Conservation (phyloP, 2,113 vertebrate genomes). For the Ovis canadensis region DNA sequence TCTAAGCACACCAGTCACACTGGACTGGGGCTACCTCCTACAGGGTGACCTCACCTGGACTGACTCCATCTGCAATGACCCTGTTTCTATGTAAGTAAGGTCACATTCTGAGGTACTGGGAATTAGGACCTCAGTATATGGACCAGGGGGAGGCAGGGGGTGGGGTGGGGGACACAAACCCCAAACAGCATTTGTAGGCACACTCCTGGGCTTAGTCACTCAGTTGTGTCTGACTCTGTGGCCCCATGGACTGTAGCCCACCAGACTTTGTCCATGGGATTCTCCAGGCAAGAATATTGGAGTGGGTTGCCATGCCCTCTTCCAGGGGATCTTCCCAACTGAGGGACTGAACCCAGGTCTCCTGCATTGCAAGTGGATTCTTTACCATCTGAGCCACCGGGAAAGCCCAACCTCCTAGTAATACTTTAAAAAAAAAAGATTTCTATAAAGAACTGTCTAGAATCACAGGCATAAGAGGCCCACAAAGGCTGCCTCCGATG, state of each 20-base stretch:
- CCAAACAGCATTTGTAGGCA: not conserved
- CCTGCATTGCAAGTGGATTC: not conserved
- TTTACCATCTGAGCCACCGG: not conserved
- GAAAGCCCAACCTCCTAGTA: not conserved
- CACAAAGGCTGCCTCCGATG: rapidly evolving
- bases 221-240: not conserved
- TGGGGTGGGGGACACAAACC: not conserved
- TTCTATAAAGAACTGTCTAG: not conserved
- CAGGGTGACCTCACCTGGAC: not conserved
- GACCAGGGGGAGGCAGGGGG: not conserved
- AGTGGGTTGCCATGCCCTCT: not conserved
- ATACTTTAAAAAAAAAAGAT: not conserved
- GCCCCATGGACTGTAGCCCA: not conserved
- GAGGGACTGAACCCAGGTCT: not conserved
- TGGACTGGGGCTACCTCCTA: not conserved
- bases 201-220: not conserved
- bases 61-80: not conserved
- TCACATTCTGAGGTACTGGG: not conserved
- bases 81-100: not conserved
- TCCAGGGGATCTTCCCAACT: not conserved
- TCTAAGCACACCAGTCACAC: not conserved
- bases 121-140: not conserved
- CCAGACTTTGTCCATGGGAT: not conserved
- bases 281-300: not conserved
- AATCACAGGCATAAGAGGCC: not conserved